Evolutionary conservation across 2,797 vertebrate species (phyloP).

Genomic region (Rallus crepitans): DNA sequence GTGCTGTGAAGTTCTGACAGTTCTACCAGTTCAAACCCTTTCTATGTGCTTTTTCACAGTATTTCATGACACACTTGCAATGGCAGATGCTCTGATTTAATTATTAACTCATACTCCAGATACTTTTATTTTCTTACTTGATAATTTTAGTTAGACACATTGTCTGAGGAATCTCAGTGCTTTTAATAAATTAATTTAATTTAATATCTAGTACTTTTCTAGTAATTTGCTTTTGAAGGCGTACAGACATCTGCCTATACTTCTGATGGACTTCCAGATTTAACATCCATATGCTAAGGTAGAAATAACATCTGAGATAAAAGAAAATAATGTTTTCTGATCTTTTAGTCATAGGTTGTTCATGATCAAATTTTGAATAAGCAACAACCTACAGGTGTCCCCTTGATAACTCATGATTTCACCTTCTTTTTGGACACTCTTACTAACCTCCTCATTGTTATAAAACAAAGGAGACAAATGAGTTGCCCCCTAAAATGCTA

Average conservation of each 20-base stretch:
- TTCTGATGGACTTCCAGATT: slow-evolving; percentile 3
- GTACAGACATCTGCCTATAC: not conserved
- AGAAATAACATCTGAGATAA: not conserved
- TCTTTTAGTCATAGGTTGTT: not conserved
- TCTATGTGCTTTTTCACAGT: not conserved
- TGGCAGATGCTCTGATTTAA: slow-evolving; percentile 56
- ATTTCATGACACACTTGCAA: slow-evolving; percentile 2
- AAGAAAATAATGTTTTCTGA: not conserved
- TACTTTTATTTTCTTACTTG: not conserved
- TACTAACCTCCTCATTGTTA: not conserved
- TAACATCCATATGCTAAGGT: not conserved
- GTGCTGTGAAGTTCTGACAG: not conserved
- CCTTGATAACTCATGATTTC: not conserved
- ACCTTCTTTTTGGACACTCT: not conserved
- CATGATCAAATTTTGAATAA: not conserved
- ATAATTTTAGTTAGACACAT: not conserved
- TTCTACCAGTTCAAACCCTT: not conserved
- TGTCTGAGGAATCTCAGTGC: not conserved
- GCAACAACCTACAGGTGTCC: not conserved
- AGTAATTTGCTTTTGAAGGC: not conserved
- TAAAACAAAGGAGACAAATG: not conserved
- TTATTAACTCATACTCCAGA: slow-evolving; percentile 34
- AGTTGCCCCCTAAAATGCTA: not conserved
- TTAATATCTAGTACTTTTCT: not conserved
- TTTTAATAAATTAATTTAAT: not conserved